Base-by-base conservation (phyloP, 2,113 vertebrate species). In the Oncorhynchus masou region DNA sequence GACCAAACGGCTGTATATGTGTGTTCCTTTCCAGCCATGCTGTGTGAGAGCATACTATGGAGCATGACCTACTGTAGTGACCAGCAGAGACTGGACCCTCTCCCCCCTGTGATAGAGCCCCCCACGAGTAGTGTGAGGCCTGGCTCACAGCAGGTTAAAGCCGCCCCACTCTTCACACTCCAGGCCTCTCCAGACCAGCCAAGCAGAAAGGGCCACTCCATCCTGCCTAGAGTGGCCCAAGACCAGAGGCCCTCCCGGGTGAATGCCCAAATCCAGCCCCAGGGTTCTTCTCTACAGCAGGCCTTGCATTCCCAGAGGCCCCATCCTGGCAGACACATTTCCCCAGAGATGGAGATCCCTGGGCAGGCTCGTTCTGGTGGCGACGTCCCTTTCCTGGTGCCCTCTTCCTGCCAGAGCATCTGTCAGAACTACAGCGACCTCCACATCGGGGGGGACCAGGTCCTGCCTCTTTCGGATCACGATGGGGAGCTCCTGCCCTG, bases 371-470 rank as follows among this genome's bases (percentile, higher is more conserved):
- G 22, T 68, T 81, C 90, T 1, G 84, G 70, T 4, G 88, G 77
- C 3, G 93, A 93, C 22, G 93, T 95, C 69, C 92, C 96, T 4
- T 98, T 96, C 87, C 87, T 97, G 85, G 96, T 98, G 80, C 97
- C 96, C 12, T 88, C 96, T n/a, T 97, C 92, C 81, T 99, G 97
- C 81, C 95, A 97, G 88, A 97, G 96, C 89, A 96, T 99, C 85
- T 99, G 95, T 81, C 94, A 96, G 81, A 95, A 99, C 90, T 99
- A 99, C 91, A 98, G 94, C 0, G 98, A 99, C 85, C 88, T 99
- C 81, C 95, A 97, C 15, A 97, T 99, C 31, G 96, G 95, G 0
- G 97, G 97, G 0, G 97, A 95, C 81, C 97, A 96, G 0, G 97
- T 99, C 51, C 82, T 98, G 87, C 96, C 97, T 0, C 92, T 98